These are phyloP conservation scores for Aldrovandia affinis DNA, from an alignment of 2,797 vertebrate species.

Conservation along the genomic window DNA sequence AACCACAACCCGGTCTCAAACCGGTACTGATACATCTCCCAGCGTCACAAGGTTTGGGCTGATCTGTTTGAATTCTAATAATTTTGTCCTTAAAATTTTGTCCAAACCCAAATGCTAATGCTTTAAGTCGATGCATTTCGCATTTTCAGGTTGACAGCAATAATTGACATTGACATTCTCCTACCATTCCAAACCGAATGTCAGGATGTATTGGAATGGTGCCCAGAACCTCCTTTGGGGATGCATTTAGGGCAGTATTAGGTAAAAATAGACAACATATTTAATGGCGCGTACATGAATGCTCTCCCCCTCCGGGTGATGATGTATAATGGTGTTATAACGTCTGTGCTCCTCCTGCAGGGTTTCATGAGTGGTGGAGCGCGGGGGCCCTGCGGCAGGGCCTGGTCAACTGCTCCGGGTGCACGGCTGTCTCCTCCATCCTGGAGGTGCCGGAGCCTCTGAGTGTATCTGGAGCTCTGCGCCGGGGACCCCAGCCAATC, in stretches of 20 bases:
- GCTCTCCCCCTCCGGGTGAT: neutral
- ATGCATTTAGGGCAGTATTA: neutral
- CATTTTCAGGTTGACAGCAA: neutral
- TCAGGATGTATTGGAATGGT: neutral
- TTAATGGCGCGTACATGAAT: neutral
- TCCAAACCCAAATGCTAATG: too few relatives aligned
- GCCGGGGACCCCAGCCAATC: conserved; percentile 79
- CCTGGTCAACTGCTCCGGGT: conserved; percentile 75
- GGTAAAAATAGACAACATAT: neutral
- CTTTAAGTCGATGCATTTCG: neutral
- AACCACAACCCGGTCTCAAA: neutral
- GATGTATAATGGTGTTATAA: neutral
- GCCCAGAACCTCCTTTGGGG: neutral
- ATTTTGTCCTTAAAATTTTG: neutral
- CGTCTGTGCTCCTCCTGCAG: conserved; percentile 47
- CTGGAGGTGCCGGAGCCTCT: conserved; percentile 67
- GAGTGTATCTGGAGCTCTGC: conserved; percentile 58
- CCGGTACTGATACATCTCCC: neutral
- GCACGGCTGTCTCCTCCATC: conserved; percentile 71
- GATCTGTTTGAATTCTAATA: neutral
- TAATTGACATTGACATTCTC: neutral
- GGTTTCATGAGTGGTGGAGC: conserved; percentile 77
- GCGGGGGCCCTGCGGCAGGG: conserved; percentile 56
- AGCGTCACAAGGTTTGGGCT: neutral
- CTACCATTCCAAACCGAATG: neutral